phyloP scores from a whole-genome alignment of 2,797 vertebrate species.

The Microctenopoma steveboyesi region DNA sequence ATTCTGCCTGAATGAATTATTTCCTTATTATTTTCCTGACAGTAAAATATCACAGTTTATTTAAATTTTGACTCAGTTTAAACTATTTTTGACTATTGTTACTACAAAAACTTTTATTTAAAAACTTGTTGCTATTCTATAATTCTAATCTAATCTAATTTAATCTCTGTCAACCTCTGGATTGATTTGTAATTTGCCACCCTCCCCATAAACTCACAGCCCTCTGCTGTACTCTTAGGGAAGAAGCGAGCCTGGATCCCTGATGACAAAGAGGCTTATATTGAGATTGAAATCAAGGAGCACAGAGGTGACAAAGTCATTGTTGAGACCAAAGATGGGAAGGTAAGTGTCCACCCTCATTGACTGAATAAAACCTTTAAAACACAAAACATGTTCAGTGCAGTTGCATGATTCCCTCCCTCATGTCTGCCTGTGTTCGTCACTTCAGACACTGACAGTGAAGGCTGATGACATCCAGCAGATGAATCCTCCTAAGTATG shows the following conservation, averaged over 20 bases:
- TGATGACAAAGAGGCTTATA: conserved; percentile 91
- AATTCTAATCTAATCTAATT: neutral
- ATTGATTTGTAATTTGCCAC: conserved; percentile 1
- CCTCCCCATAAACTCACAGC: neutral
- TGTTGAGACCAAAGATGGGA: conserved; percentile 83
- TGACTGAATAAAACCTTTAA: neutral
- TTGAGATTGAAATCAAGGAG: conserved; percentile 91
- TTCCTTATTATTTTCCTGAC: neutral
- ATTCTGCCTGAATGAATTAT: neutral
- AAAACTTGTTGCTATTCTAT: neutral
- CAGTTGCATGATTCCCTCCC: neutral
- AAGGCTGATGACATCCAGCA: conserved; percentile 90
- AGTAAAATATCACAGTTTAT: neutral
- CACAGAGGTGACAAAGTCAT: conserved; percentile 86
- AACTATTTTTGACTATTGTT: neutral
- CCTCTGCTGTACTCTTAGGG: conserved; percentile 73
- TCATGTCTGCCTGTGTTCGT: conserved; percentile 13
- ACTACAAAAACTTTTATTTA: neutral
- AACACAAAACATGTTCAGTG: neutral
- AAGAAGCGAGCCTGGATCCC: conserved; percentile 91
- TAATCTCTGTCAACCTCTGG: neutral
- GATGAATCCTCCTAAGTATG: conserved; percentile 94
- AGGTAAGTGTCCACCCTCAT: conserved; percentile 51
- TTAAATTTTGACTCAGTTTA: neutral
- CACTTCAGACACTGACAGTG: conserved; percentile 82